A percentile compares a stretch with the other conserved stretches of the same genome.
phyloP scores from a whole-genome alignment of 2,113 vertebrate genomes.

The Meleagris gallopavo region DNA sequence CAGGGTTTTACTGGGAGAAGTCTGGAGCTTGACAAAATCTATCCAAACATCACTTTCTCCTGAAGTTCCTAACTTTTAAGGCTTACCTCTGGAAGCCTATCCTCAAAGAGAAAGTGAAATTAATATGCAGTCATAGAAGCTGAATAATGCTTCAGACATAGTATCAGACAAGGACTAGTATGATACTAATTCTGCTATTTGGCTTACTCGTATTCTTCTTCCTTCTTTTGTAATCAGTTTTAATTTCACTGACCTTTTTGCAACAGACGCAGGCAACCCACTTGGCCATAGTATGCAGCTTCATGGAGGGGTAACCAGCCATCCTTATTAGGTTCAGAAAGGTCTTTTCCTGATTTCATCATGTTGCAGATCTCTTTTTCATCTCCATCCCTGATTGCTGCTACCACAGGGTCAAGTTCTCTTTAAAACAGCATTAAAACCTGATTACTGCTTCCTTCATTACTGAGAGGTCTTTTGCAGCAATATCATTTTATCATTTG shows the following conservation, averaged over 20 bases:
- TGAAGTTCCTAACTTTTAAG: not conserved
- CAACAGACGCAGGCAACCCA: constrained; percentile 83
- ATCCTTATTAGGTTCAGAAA: constrained; percentile 83
- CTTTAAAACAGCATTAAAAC: constrained; percentile 71
- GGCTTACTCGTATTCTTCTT: not conserved
- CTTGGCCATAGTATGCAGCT: constrained; percentile 87
- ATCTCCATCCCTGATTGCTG: constrained; percentile 81
- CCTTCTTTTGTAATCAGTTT: not conserved
- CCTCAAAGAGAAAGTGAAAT: not conserved
- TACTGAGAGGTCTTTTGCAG: not conserved
- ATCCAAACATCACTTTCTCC: not conserved
- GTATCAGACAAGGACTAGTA: not conserved
- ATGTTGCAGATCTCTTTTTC: constrained; percentile 76
- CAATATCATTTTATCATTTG: not conserved
- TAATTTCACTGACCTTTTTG: constrained; percentile 82
- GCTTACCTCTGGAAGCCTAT: not conserved
- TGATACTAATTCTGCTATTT: not conserved
- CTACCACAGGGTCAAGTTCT: constrained; percentile 78
- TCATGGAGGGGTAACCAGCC: constrained; percentile 93
- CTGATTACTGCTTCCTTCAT: constrained; percentile 25
- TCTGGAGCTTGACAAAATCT: not conserved
- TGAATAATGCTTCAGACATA: not conserved
- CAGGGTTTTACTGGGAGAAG: not conserved
- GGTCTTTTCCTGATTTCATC: constrained; percentile 77
- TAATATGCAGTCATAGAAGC: not conserved